These are phyloP conservation scores for Drosophila quadrilineata DNA, from an alignment of 1,140 invertebrate species.

Conservation along the genomic window DNA sequence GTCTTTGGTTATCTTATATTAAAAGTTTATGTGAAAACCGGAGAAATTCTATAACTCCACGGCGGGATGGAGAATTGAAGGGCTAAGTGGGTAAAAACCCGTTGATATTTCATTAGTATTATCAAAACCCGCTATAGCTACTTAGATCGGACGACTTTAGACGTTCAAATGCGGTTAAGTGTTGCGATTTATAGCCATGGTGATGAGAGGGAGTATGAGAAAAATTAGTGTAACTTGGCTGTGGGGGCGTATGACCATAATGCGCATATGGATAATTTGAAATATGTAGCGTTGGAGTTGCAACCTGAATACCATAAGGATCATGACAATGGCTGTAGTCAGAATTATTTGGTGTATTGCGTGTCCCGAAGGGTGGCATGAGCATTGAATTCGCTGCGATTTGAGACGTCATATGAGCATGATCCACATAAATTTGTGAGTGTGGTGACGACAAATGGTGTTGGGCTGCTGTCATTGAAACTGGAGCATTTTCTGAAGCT, in stretches of 20 bases:
- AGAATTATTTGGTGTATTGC: constrained; percentile 32
- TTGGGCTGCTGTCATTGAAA: constrained; percentile 23
- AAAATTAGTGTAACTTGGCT: constrained; percentile 50
- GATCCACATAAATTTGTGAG: constrained; percentile 75
- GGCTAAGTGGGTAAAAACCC: not conserved
- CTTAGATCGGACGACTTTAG: constrained; percentile 76
- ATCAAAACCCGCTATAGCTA: constrained; percentile 73
- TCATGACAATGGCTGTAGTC: constrained; percentile 40
- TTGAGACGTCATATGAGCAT: constrained; percentile 45
- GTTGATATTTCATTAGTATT: constrained; percentile 21
- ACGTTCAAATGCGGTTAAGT: constrained; percentile 74
- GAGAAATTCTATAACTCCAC: constrained; percentile 47
- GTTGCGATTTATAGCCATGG: constrained; percentile 57
- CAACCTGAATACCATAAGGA: constrained; percentile 32
- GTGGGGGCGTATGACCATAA: constrained; percentile 43
- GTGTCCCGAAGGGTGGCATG: constrained; percentile 27
- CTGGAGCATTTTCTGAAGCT: constrained; percentile 27
- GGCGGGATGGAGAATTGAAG: not conserved
- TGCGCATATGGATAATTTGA: constrained; percentile 72
- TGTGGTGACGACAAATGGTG: constrained; percentile 46
- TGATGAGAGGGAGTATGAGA: constrained; percentile 35
- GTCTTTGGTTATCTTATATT: constrained; percentile 73
- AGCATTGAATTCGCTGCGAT: constrained; percentile 67
- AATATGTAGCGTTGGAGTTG: constrained; percentile 64
- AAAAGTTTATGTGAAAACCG: constrained; percentile 37